Conservation (phyloP, 2,797 vertebrate genomes). For the Chiloscyllium punctatum region DNA sequence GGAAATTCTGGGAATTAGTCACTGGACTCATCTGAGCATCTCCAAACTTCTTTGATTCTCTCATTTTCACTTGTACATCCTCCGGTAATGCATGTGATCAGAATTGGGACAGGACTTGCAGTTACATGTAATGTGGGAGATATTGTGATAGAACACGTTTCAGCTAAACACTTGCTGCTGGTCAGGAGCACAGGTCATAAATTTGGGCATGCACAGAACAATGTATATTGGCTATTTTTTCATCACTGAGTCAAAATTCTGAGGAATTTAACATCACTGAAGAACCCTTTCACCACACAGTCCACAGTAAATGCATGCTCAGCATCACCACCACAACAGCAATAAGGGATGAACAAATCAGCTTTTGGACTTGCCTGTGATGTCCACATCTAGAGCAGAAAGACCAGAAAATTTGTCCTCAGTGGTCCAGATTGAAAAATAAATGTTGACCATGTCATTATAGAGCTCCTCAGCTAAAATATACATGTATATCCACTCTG, state of each 20-base stretch:
- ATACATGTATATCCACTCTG: neutral
- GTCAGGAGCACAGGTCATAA: neutral
- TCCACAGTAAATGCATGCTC: neutral
- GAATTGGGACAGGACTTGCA: neutral
- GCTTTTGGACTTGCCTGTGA: neutral
- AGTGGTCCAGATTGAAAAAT: neutral
- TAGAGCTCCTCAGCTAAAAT: neutral
- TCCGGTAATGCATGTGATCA: neutral
- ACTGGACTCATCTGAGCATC: neutral
- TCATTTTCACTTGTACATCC: neutral
- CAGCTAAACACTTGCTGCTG: neutral
- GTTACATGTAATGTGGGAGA: neutral
- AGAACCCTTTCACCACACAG: neutral
- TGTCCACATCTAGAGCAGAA: neutral
- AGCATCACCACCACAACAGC: neutral
- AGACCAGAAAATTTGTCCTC: neutral
- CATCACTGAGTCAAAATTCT: neutral
- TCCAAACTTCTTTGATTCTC: neutral
- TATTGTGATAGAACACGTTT: too few species aligned
- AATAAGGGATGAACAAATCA: neutral
- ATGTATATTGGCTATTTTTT: neutral
- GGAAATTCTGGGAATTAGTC: neutral
- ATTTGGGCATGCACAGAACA: neutral
- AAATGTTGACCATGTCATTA: neutral
- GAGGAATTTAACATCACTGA: neutral